phyloP scores from a whole-genome alignment of 2,113 vertebrate genomes.

The Rhinolophus ferrumequinum region DNA sequence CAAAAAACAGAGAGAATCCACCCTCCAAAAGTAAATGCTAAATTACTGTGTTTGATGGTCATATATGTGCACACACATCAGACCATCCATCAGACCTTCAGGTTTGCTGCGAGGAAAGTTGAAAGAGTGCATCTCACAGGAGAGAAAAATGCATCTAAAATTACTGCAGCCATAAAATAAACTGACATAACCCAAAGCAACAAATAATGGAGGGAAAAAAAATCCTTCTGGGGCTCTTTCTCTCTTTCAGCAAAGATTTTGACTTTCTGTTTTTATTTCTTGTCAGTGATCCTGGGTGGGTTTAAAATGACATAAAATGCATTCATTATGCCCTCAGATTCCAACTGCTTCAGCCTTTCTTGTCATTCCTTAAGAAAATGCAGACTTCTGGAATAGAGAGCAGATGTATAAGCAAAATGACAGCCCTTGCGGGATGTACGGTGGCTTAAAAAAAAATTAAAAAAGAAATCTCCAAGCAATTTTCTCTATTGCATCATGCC shows the following conservation, averaged over 20 bases:
- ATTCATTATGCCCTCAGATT: constrained; percentile 72
- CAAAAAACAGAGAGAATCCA: constrained; percentile 55
- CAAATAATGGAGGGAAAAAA: constrained; percentile 70
- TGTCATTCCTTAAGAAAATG: constrained; percentile 31
- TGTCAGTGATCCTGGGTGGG: constrained; percentile 74
- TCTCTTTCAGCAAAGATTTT: constrained; percentile 79
- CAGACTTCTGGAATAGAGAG: constrained; percentile 54
- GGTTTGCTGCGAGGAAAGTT: constrained; percentile 84
- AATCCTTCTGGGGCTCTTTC: constrained; percentile 74
- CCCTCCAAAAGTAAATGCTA: constrained; percentile 71
- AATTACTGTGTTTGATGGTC: constrained; percentile 78
- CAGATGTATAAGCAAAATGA: constrained; percentile 62
- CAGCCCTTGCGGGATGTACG: constrained; percentile 58
- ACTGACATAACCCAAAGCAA: constrained; percentile 85
- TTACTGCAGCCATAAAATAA: constrained; percentile 84
- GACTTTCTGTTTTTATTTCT: constrained; percentile 81
- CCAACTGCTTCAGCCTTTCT: constrained; percentile 26
- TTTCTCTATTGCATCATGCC: constrained; percentile 70
- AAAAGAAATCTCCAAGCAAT: constrained; percentile 55
- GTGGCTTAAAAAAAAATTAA: background rate
- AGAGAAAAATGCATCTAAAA: constrained; percentile 85
- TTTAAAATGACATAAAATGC: constrained; percentile 78
- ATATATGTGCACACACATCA: constrained; percentile 46
- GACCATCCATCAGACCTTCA: constrained; percentile 83
- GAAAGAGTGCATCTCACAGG: constrained; percentile 83